Base-by-base conservation (phyloP, 2,797 vertebrate species). In the Callimico goeldii region DNA sequence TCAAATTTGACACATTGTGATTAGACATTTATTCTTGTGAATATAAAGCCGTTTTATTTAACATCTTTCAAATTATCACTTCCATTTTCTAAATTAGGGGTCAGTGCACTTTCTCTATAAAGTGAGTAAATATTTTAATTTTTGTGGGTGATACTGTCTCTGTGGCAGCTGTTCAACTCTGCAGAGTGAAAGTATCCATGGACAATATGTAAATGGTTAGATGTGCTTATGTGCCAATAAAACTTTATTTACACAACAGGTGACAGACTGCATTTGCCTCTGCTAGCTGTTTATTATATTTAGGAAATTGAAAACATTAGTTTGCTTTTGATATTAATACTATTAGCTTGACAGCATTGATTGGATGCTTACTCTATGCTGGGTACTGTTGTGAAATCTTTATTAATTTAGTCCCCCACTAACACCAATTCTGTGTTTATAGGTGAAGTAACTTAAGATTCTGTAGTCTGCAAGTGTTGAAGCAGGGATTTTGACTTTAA, bases 161-260 rank as follows among this genome's bases (percentile, higher is more conserved):
- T 86, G 41, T 52, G 67, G 50, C 84, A 75, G 88, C 20, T 26
- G 11, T 30, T 67, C 41, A 92, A 67, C 24, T 94, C 39, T 67
- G 50, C 85, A 67, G 88, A 79, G 61, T 15, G 15, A 95, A 75
- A 30, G 57, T 61, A 87, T 33, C 82, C 76, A 64, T 20, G 55
- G 20, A 52, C 12, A 64, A 39, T 30, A 77, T 79, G 70, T 83
- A 73, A 88, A 83, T 88, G 39, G 57, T 57, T 87, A 30, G 22
- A 13, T n/a, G 13, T 73, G 46, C 22, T 52, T 95, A n/a, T 80
- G 24, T 91, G 77, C 46, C 90, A 64, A 15, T 43, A 90, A 92
- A 83, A 79, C 6, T 82, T 94, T 91, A 84, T 94, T 90, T 87
- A 93, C 26, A 81, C 92, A 89, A 67, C 7, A 91, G 39, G 39